A percentile compares a stretch with the other conserved stretches of the same genome.
phyloP scores from a whole-genome alignment of 2,113 vertebrate species.

The Butorides virescens region DNA sequence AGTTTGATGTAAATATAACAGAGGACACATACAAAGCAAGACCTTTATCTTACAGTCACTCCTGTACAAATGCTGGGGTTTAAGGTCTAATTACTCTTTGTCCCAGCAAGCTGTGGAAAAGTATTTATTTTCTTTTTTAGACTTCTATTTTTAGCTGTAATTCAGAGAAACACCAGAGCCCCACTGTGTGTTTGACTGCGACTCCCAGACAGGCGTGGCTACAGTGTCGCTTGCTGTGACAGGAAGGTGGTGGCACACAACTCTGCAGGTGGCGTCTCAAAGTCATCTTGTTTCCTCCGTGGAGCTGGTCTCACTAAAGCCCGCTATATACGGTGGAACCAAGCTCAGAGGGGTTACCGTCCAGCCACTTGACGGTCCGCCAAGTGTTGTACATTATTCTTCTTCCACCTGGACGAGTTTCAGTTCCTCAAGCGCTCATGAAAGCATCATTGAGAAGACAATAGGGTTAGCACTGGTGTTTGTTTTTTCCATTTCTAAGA shows the following conservation, averaged over 20 bases:
- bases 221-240: background rate
- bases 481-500: background rate
- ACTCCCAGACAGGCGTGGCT: background rate
- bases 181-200: background rate
- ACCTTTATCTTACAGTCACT: background rate
- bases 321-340: fast-evolving
- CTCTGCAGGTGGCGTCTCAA: background rate
- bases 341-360: background rate
- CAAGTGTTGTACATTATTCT: background rate
- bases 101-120: background rate
- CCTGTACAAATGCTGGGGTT: background rate
- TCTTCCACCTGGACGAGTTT: background rate
- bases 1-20: background rate
- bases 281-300: background rate
- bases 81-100: background rate
- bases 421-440: background rate
- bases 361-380: background rate
- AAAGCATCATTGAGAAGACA: background rate
- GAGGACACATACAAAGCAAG: background rate
- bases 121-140: background rate
- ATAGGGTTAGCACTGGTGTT: background rate
- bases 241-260: background rate
- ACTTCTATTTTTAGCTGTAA: background rate
- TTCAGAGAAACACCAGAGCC: background rate
- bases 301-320: background rate